Conservation (phyloP, 2,888 invertebrate genomes). For the Heliothis peltigera region DNA sequence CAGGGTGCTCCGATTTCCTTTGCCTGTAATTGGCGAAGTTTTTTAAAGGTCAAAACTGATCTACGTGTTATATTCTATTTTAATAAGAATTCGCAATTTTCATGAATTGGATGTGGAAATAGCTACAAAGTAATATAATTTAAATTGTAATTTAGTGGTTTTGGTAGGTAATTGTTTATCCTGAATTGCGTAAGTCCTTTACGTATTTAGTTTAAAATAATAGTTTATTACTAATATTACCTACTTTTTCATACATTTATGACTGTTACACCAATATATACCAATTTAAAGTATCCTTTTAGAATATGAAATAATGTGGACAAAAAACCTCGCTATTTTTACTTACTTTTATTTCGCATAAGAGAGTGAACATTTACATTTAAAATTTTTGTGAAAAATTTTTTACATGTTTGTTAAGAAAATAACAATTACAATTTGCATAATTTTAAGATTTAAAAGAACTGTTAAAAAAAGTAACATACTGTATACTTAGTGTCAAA, state of each 20-base stretch:
- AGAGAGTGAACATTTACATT: too few relatives aligned
- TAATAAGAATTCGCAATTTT: constrained; percentile 51
- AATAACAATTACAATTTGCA: too few relatives aligned
- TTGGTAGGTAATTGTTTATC: background rate
- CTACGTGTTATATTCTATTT: constrained; percentile 46
- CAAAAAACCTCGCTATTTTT: too few relatives aligned
- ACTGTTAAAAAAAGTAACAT: constrained; percentile 42
- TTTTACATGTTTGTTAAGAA: background rate
- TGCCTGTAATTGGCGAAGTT: constrained; percentile 60
- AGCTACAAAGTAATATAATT: background rate
- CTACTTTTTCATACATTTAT: too few relatives aligned
- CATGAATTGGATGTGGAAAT: constrained; percentile 3
- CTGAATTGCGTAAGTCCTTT: too few relatives aligned
- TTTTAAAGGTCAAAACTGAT: constrained; percentile 57
- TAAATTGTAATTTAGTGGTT: background rate
- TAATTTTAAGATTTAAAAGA: too few relatives aligned
- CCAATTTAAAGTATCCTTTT: too few relatives aligned
- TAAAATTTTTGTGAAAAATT: background rate
- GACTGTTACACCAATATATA: too few relatives aligned
- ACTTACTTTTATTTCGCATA: too few relatives aligned
- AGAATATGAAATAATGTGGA: too few relatives aligned
- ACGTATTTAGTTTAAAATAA: too few relatives aligned
- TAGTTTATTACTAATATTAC: too few relatives aligned
- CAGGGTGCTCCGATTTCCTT: constrained; percentile 68
- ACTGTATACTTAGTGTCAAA: constrained; percentile 71